Evolutionary conservation across 2,797 vertebrate genomes (phyloP), one percentile per base, ranked within the genome.

Genomic region (Triplophysa yarkandensis): DNA sequence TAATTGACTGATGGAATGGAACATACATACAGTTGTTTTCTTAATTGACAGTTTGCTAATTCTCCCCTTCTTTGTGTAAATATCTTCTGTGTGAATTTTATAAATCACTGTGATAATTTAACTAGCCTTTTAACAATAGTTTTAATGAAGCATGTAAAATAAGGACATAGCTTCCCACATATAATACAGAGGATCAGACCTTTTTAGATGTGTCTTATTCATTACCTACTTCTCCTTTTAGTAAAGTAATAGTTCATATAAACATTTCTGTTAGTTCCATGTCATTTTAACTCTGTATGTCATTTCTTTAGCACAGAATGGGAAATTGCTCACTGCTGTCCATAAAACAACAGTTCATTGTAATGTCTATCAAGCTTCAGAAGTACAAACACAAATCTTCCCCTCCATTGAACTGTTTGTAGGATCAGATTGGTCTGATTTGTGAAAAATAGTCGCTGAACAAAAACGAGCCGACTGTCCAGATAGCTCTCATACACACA

Each of bases 31-130:
- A 65, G 27, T 72, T 70, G 68, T 74, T 74, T 36, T 46, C 50
- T 76, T 78, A 67, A 66, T 48, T 71, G 80, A 55, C 73, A 69
- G 34, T 65, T 50, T 77, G 48, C 52, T 61, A 74, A 80, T 67
- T 76, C 54, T 72, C 39, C 30, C 71, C 57, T 69, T 46, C 27
- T 63, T 27, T 50, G 27, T 36, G 19, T 68, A 64, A 41, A 73
- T 73, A 43, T 46, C 43, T 50, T 54, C 54, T 16, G 9, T 46
- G 39, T 66, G 36, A 41, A 63, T 65, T 65, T 44, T 44, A 54
- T n/a, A 46, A 74, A 65, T 9, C 2, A 6, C 61, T 55, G 34
- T n/a, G 2, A 28, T 57, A 14, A 11, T 52, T 63, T 34, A 65
- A 66, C 34, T 1, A 44, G 10, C 6, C 28, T 5, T n/a, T 57